A percentile compares a stretch with the other conserved stretches of the same genome.
These are phyloP conservation scores for Solea solea DNA, from an alignment of 2,113 vertebrate species.

Conservation along the genomic window DNA sequence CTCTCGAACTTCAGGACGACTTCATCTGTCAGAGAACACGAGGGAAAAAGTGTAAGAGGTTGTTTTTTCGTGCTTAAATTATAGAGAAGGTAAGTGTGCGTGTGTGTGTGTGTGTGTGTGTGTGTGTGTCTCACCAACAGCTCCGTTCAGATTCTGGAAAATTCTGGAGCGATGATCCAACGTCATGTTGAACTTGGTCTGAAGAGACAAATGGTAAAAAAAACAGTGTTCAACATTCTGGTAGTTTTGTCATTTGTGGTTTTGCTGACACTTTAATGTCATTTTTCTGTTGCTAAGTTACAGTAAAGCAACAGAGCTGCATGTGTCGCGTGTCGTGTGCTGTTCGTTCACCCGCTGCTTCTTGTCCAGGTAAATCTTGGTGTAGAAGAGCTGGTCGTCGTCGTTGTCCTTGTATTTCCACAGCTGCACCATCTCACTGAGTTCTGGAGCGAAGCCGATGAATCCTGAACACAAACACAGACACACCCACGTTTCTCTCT, in stretches of 20 bases:
- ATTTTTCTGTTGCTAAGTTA: not conserved
- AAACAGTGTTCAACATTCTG: not conserved
- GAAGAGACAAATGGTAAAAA: not conserved
- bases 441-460: slow-evolving; percentile 54
- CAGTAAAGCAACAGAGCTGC: not conserved
- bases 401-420: slow-evolving; percentile 73
- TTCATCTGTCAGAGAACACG: slow-evolving; percentile 60
- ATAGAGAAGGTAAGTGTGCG: too few relatives aligned
- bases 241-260: too few relatives aligned
- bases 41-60: too few relatives aligned
- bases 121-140: slow-evolving; percentile 64
- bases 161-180: slow-evolving; percentile 72
- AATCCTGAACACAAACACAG: slow-evolving; percentile 53
- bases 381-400: slow-evolving; percentile 78
- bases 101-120: slow-evolving; percentile 17
- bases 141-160: slow-evolving; percentile 77
- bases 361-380: slow-evolving; percentile 71
- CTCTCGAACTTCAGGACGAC: slow-evolving; percentile 74
- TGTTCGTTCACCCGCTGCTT: slow-evolving; percentile 42
- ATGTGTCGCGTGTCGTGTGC: not conserved
- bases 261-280: too few relatives aligned
- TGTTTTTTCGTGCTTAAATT: too few relatives aligned
- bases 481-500: not conserved
- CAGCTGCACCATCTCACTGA: slow-evolving; percentile 64
- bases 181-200: slow-evolving; percentile 74